Evolutionary conservation across 1,140 invertebrate genomes (phyloP), one percentile per base, ranked within the genome.

Genomic region (Lepidostoma basale): DNA sequence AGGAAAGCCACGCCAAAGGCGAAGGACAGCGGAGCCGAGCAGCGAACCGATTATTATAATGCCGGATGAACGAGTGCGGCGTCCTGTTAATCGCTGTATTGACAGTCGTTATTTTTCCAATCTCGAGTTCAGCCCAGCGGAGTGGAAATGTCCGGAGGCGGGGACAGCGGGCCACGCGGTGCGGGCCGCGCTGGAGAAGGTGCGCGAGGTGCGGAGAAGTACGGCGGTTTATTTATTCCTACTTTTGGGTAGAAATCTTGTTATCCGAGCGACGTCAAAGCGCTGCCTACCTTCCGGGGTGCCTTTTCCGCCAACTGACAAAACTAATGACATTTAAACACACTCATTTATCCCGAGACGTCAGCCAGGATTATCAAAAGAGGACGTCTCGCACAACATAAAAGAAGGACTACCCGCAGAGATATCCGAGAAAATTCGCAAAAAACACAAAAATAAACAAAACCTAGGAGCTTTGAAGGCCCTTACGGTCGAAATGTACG

Each of bases 291-390:
- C 33, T 5, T 36, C 23, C 56, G 23, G 20, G 40, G 20, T 60
- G 18, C 56, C 36, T n/a, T n/a, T n/a, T 28, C 10, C 56, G 36
- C 36, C 56, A 6, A 14, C 40, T 62, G 39, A 28, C 59, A 62
- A 45, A 62, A 42, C 23, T 45, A 62, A 62, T 47, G 20, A 62
- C 25, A 47, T 62, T 62, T 45, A 62, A 62, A 62, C 56, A 45
- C 40, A 62, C 42, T 62, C 59, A 62, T 62, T 62, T 62, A 62
- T 62, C 59, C 40, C 18, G 28, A 64, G 36, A 64, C 20, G 44
- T 54, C 44, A 64, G 40, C 49, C 45, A 28, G 33, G 47, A 52
- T 64, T 39, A 47, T 64, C 60, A 64, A 64, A 64, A 42, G 23
- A 36, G 52, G 23, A 14, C 23, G 12, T 28, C 28, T 49, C 52